Conservation (phyloP, 2,888 invertebrate species). For the Calameuta pallipes region DNA sequence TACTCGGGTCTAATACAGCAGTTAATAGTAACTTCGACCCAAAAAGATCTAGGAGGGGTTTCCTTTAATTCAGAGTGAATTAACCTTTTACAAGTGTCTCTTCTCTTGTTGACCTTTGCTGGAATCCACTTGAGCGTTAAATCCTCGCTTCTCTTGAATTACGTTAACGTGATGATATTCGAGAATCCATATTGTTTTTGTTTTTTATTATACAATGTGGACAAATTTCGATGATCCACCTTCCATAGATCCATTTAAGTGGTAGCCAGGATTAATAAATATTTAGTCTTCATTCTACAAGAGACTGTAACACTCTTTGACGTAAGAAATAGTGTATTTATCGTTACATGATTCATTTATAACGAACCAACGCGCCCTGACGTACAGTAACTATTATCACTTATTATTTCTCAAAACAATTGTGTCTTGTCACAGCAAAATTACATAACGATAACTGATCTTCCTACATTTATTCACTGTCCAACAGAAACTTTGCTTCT, state of each 20-base stretch:
- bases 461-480: background rate
- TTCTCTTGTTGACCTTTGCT: conserved; percentile 35
- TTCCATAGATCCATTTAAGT: background rate
- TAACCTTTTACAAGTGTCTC: conserved; percentile 36
- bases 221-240: background rate
- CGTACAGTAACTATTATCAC: background rate
- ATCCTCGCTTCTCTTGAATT: background rate
- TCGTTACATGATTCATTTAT: background rate
- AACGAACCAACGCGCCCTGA: background rate
- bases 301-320: background rate
- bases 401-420: background rate
- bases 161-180: background rate
- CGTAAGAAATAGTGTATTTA: background rate
- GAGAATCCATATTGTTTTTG: background rate
- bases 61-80: conserved; percentile 40
- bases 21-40: background rate
- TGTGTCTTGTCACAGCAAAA: background rate
- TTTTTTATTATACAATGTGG: background rate
- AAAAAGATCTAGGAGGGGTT: background rate
- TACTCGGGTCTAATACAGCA: background rate
- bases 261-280: background rate
- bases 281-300: background rate
- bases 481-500: background rate
- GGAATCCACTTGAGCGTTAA: background rate
- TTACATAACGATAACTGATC: background rate